phyloP scores from a whole-genome alignment of 2,888 invertebrate genomes.

The Mellilla xanthometata region DNA sequence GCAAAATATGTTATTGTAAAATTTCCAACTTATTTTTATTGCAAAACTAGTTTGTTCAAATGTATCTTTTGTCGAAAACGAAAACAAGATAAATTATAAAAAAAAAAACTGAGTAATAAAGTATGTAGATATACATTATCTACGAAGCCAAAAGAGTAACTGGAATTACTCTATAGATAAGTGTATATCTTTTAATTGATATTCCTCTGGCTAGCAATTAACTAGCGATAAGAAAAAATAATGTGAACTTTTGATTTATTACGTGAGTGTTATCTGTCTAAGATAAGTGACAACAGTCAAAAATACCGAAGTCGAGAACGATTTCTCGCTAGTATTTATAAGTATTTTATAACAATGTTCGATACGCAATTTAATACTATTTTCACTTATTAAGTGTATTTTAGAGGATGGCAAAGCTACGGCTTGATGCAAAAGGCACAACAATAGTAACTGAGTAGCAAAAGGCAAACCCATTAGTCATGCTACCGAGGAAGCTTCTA shows the following conservation, averaged over 20 bases:
- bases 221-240: conserved; percentile 6
- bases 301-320: too few relatives aligned
- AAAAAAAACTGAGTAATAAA: neutral
- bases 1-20: neutral
- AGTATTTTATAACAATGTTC: too few relatives aligned
- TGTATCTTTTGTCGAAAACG: neutral
- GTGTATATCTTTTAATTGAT: conserved; percentile 11
- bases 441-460: conserved; percentile 15
- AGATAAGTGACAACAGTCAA: too few relatives aligned
- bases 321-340: too few relatives aligned
- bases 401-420: too few relatives aligned
- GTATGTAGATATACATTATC: neutral
- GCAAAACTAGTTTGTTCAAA: neutral
- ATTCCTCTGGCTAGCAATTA: conserved; percentile 7
- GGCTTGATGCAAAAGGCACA: conserved; percentile 8
- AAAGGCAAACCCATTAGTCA: conserved; percentile 12
- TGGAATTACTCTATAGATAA: conserved; percentile 5
- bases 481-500: conserved; percentile 17
- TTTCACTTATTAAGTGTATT: too few relatives aligned
- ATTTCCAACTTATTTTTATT: neutral
- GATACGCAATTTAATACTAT: too few relatives aligned
- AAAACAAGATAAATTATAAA: neutral
- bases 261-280: too few relatives aligned
- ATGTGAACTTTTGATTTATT: conserved; percentile 4
- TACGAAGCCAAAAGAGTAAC: neutral